phyloP scores from a whole-genome alignment of 2,113 vertebrate genomes.

The Hippocampus mohnikei region DNA sequence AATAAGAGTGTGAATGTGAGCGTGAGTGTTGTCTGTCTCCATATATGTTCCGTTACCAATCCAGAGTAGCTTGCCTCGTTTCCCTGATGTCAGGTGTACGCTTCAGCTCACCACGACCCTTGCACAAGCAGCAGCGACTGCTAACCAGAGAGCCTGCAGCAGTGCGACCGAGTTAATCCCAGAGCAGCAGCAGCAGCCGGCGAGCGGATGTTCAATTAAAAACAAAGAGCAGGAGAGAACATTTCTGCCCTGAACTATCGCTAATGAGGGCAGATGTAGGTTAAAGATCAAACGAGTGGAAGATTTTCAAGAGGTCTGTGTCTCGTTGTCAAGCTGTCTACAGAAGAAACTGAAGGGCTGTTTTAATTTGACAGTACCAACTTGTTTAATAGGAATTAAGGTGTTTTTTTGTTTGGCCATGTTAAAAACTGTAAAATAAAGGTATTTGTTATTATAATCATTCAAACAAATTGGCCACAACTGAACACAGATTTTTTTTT shows the following conservation, averaged over 20 bases:
- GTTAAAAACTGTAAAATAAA: neutral
- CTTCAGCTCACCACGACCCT: too few relatives aligned
- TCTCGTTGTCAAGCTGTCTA: neutral
- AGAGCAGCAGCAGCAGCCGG: conserved; percentile 28
- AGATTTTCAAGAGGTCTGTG: conserved; percentile 17
- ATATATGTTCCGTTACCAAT: too few relatives aligned
- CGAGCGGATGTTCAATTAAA: conserved; percentile 39
- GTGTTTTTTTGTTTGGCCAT: neutral
- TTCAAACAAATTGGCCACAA: too few relatives aligned
- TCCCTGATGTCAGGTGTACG: too few relatives aligned
- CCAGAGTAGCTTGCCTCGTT: too few relatives aligned
- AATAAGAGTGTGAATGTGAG: too few relatives aligned
- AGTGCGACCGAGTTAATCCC: conserved; percentile 44
- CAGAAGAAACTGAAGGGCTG: neutral
- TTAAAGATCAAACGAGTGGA: conserved; percentile 34
- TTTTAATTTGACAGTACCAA: neutral
- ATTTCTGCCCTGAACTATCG: conserved; percentile 11
- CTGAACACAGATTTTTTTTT: too few relatives aligned
- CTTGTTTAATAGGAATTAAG: neutral
- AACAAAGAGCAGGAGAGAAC: conserved; percentile 21
- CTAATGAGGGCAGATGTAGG: conserved; percentile 34
- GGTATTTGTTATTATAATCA: neutral
- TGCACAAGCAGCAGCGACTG: conserved; percentile 10
- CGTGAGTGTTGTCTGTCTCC: too few relatives aligned
- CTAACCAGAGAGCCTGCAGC: conserved; percentile 34